Conservation (phyloP, 2,113 vertebrate species). For the Columba livia region DNA sequence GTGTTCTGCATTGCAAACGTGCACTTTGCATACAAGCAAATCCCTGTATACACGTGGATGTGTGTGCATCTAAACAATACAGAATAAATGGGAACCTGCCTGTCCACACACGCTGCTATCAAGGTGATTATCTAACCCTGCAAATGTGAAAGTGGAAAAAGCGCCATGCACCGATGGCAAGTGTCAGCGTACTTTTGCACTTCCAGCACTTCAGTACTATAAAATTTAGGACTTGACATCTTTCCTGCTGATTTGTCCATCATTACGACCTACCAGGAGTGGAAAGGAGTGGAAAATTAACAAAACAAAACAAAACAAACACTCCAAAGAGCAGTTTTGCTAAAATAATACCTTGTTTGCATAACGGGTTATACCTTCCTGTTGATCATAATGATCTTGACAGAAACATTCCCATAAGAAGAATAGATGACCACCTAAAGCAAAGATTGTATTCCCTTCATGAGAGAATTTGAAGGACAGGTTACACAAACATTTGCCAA, state of each 20-base stretch:
- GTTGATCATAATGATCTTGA: background rate
- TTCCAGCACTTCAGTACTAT: background rate
- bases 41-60: fast-evolving
- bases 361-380: background rate
- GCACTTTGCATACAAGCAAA: background rate
- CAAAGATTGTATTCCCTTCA: background rate
- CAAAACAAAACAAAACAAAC: background rate
- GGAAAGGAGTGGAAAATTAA: background rate
- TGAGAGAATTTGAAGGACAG: background rate
- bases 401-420: background rate
- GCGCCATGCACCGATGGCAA: background rate
- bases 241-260: background rate
- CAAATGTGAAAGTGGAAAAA: background rate
- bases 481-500: background rate
- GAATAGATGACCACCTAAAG: background rate
- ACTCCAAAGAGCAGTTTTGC: background rate
- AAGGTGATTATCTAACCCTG: background rate
- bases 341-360: background rate
- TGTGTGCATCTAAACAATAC: too few species aligned
- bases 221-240: background rate
- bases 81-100: background rate
- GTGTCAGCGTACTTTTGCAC: background rate
- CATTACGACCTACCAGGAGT: background rate
- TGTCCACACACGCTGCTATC: background rate
- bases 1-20: background rate